Evolutionary conservation across 1,140 invertebrate species (phyloP).

Genomic region (Babylonia areolata): DNA sequence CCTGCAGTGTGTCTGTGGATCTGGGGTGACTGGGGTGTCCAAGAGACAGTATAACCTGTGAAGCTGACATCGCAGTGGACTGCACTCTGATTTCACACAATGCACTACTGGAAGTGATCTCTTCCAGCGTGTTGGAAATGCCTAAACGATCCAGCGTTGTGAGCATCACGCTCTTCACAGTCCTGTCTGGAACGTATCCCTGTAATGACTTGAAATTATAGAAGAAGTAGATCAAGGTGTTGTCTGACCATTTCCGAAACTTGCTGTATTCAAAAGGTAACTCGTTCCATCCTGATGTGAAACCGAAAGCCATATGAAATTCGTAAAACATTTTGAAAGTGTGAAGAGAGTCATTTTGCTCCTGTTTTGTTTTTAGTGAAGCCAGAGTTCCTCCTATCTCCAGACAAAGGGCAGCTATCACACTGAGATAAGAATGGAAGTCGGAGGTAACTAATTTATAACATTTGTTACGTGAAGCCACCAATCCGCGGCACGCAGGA

Average conservation of each 20-base stretch:
- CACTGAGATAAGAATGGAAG: too few species aligned
- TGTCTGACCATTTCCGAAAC: background rate
- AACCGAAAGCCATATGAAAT: too few species aligned
- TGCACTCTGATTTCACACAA: background rate
- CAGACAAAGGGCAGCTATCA: background rate
- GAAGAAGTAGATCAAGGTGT: background rate
- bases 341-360: background rate
- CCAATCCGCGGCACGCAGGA: background rate
- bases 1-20: background rate
- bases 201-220: background rate
- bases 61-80: background rate
- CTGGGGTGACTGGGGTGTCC: background rate
- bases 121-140: background rate
- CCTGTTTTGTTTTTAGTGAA: background rate
- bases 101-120: background rate
- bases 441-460: background rate
- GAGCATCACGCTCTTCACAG: background rate
- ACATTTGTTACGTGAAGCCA: constrained; percentile 4
- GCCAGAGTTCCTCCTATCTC: background rate
- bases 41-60: background rate
- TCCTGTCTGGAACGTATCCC: background rate
- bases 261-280: background rate
- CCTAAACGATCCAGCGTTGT: background rate
- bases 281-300: background rate
- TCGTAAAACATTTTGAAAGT: background rate